phyloP scores from a whole-genome alignment of 2,113 vertebrate genomes.

The Podarcis cretensis region DNA sequence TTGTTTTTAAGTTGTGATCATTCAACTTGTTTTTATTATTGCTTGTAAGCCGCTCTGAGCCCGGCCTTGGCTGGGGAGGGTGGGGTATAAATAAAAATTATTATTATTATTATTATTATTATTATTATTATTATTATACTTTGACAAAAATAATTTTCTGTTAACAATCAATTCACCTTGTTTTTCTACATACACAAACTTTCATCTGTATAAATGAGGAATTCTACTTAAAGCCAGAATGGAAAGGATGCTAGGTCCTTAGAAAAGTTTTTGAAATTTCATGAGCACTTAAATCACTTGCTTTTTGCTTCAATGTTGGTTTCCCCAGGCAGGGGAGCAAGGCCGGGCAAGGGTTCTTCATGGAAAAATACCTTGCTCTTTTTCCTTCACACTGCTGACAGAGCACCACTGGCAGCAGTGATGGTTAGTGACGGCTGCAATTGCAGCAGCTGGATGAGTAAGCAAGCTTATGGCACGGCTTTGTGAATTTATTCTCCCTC shows the following conservation, averaged over 20 bases:
- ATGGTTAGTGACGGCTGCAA: not conserved
- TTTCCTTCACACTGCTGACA: not conserved
- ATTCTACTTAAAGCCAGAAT: not conserved
- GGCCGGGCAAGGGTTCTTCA: not conserved
- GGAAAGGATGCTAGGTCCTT: not conserved
- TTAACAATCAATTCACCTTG: not conserved
- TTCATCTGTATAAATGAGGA: not conserved
- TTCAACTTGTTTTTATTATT: too few relatives aligned
- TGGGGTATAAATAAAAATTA: too few relatives aligned
- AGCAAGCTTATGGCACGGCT: not conserved
- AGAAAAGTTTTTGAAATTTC: not conserved
- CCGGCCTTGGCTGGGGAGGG: too few relatives aligned
- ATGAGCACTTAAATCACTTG: not conserved
- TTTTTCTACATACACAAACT: not conserved
- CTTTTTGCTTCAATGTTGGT: not conserved
- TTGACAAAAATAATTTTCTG: not conserved
- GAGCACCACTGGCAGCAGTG: not conserved
- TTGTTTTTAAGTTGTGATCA: too few relatives aligned
- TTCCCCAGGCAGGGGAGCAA: not conserved
- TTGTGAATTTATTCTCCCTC: not conserved
- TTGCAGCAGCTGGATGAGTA: not conserved
- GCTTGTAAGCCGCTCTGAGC: too few relatives aligned
- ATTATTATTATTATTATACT: not conserved
- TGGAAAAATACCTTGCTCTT: not conserved
- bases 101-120: not conserved